Evolutionary conservation across 2,113 vertebrate species (phyloP), one percentile per base, ranked within the genome.

Genomic region (Percina caprodes): DNA sequence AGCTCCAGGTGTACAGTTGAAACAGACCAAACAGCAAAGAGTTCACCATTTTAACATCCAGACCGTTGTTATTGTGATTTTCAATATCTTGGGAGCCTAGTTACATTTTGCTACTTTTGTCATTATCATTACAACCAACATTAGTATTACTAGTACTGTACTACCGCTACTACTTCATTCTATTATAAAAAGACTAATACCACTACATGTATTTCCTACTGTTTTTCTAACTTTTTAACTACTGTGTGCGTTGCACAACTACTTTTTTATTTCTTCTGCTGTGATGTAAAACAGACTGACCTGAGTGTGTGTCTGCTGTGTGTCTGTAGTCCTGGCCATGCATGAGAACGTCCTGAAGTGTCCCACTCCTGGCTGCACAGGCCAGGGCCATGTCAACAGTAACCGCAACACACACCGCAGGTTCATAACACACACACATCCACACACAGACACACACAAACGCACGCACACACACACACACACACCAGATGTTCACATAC

Each of bases 281-380:
- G 45, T 60, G 19, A 45, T 62, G 42, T 69, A 14, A 49, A 33
- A 74, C 62, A 21, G 16, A 85, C 86, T 89, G 54, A 90, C 75
- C 56, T 68, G 39, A 56, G 54, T 73, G 6, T 74, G 6, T 81
- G 16, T 88, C 54, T 84, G 58, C 42, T 85, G 70, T 92, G 74
- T 90, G 82, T 91, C 77, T 78, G 61, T 95, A 99, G 98, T 99
- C 88, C 86, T 99, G 96, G 98, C 98, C 63, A 99, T 99, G 98
- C 98, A 99, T 12, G 98, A 99, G 94, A 99, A 99, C 63, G 97
- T 99, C 92, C 91, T 99, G 91, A 99, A 99, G 94, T 99, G 98
- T 93, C 98, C 98, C 15, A 99, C 98, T 1, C 97, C 97, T 19
- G 98, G 98, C 78, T 99, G 98, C 93, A 99, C 98, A 11, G 98